Conservation (phyloP, 2,888 invertebrate genomes). For the Microdon myrmicae region DNA sequence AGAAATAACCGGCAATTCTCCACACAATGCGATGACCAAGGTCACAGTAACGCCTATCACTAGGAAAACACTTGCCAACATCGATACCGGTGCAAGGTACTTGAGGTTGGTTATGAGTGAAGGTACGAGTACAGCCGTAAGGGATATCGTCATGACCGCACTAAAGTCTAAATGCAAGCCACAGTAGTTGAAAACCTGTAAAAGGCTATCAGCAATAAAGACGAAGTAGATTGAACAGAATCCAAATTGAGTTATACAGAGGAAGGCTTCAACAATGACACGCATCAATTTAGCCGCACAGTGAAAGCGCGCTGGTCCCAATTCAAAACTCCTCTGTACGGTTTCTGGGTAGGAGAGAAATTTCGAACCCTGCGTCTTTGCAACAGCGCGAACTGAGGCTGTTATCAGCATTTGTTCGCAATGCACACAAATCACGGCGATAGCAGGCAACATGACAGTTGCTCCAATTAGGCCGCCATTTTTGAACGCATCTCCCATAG, state of each 20-base stretch:
- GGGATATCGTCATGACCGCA: slow-evolving; percentile 58
- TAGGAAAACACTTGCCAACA: slow-evolving; percentile 78
- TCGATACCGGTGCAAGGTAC: slow-evolving; percentile 76
- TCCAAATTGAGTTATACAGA: slow-evolving; percentile 94
- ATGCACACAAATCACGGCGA: slow-evolving; percentile 91
- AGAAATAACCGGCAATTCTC: slow-evolving; percentile 74
- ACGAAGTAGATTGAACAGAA: slow-evolving; percentile 98
- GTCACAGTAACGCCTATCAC: slow-evolving; percentile 79
- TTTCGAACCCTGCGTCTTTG: slow-evolving; percentile 58
- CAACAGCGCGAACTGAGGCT: slow-evolving; percentile 59
- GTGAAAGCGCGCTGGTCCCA: slow-evolving; percentile 74
- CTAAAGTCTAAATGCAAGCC: slow-evolving; percentile 58
- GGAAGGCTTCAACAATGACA: slow-evolving; percentile 81
- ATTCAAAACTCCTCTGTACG: slow-evolving; percentile 81
- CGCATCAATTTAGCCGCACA: slow-evolving; percentile 74
- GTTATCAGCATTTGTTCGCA: slow-evolving; percentile 87
- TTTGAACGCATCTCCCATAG: slow-evolving; percentile 92
- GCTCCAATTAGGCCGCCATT: slow-evolving; percentile 90
- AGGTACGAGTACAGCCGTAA: slow-evolving; percentile 62
- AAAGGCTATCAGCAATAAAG: slow-evolving; percentile 87
- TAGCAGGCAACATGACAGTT: slow-evolving; percentile 78
- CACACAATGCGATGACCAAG: slow-evolving; percentile 78
- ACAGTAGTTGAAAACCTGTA: slow-evolving; percentile 72
- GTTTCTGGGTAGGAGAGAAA: slow-evolving; percentile 86
- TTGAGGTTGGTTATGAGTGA: slow-evolving; percentile 62